These are phyloP conservation scores for Melolontha melolontha DNA, from an alignment of 2,888 invertebrate species.

Conservation along the genomic window DNA sequence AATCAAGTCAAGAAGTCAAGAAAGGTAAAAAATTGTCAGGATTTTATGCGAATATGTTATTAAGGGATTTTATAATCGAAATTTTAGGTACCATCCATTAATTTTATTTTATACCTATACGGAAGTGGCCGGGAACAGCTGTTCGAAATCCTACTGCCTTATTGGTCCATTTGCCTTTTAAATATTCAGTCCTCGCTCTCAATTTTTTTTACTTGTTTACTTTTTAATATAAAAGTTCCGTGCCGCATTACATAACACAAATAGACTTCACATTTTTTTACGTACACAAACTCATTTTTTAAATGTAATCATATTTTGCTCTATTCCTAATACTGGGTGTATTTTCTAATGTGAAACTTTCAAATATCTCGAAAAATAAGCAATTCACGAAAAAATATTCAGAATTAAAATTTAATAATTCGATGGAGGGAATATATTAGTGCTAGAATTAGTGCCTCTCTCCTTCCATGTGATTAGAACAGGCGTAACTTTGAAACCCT, in stretches of 20 bases:
- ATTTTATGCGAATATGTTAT: slow-evolving; percentile 16
- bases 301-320: too few species aligned
- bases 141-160: slow-evolving; percentile 39
- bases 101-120: slow-evolving; percentile 37
- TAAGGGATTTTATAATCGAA: slow-evolving; percentile 26
- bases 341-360: too few species aligned
- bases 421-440: too few species aligned
- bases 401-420: too few species aligned
- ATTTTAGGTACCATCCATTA: slow-evolving; percentile 24
- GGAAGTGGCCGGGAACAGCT: slow-evolving; percentile 45
- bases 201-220: slow-evolving; percentile 19
- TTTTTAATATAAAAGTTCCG: slow-evolving; percentile 12
- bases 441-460: too few species aligned
- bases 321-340: too few species aligned
- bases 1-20: too few species aligned
- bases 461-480: too few species aligned
- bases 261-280: slow-evolving; percentile 1
- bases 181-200: slow-evolving; percentile 39
- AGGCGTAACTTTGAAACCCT: too few species aligned
- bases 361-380: too few species aligned
- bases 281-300: too few species aligned
- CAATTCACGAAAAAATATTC: too few species aligned
- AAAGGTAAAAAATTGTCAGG: neutral
- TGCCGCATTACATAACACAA: neutral
- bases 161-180: slow-evolving; percentile 43